phyloP scores from a whole-genome alignment of 2,113 vertebrate genomes.

The Nothocercus julius region DNA sequence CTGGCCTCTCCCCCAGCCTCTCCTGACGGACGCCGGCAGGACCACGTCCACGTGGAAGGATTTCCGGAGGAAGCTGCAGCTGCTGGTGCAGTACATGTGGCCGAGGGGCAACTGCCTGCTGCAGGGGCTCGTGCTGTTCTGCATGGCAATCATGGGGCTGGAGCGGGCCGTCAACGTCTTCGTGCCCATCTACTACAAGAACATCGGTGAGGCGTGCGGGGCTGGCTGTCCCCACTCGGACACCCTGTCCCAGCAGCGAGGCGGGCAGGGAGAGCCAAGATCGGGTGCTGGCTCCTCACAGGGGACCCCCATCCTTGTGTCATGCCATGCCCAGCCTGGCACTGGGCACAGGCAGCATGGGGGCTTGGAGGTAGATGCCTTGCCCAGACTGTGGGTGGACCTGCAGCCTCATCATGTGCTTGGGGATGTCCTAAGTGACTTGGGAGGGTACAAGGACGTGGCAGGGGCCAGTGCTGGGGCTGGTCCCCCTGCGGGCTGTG shows the following conservation, averaged over 20 bases:
- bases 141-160: slow-evolving; percentile 85
- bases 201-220: slow-evolving; percentile 84
- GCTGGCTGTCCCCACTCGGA: neutral
- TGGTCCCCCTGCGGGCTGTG: neutral
- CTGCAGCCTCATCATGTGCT: neutral
- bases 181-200: slow-evolving; percentile 92
- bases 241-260: neutral
- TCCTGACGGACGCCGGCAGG: slow-evolving; percentile 65
- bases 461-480: neutral
- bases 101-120: slow-evolving; percentile 82
- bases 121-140: slow-evolving; percentile 89
- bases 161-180: slow-evolving; percentile 92
- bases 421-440: accelerated
- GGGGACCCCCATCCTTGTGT: neutral
- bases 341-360: neutral
- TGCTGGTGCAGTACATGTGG: slow-evolving; percentile 94
- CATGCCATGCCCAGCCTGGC: no score
- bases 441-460: neutral
- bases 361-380: neutral
- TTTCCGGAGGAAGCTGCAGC: slow-evolving; percentile 83
- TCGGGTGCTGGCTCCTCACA: neutral
- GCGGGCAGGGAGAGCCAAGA: neutral
- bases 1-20: slow-evolving; percentile 31
- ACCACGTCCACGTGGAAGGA: slow-evolving; percentile 88
- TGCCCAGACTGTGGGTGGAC: neutral